Conservation (phyloP, 1,140 invertebrate species). For the Papilio dardanus region DNA sequence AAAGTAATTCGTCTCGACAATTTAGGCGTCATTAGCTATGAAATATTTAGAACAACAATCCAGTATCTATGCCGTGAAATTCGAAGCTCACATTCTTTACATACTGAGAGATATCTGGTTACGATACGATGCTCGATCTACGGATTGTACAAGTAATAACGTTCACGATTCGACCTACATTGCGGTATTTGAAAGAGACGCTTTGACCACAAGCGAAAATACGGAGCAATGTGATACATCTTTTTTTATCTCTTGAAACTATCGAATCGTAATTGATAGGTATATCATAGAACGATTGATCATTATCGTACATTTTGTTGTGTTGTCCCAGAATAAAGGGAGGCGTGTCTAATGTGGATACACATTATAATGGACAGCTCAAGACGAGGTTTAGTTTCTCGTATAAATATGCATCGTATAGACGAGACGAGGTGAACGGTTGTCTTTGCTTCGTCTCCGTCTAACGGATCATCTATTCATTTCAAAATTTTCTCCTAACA, state of each 20-base stretch:
- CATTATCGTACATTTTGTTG: constrained; percentile 52
- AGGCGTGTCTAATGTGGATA: constrained; percentile 43
- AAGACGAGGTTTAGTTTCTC: constrained; percentile 49
- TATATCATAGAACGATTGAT: constrained; percentile 54
- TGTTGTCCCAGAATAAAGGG: constrained; percentile 56
- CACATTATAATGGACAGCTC: constrained; percentile 27
- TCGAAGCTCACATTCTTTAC: constrained; percentile 33
- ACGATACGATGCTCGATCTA: constrained; percentile 19
- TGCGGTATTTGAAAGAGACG: constrained; percentile 65
- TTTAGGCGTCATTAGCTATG: constrained; percentile 22
- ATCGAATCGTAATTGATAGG: constrained; percentile 50
- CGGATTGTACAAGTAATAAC: constrained; percentile 65
- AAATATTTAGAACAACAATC: constrained; percentile 28
- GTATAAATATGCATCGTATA: constrained; percentile 44
- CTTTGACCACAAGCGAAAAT: constrained; percentile 50
- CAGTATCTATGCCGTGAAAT: constrained; percentile 30
- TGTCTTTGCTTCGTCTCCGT: constrained; percentile 47
- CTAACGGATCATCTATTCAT: constrained; percentile 69
- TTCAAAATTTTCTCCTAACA: constrained; percentile 58
- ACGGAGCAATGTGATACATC: constrained; percentile 26
- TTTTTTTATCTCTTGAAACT: constrained; percentile 27
- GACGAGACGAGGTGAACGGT: constrained; percentile 38
- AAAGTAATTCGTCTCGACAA: constrained; percentile 20
- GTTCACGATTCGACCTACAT: constrained; percentile 69
- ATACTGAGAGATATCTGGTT: constrained; percentile 34